phyloP scores from a whole-genome alignment of 2,797 vertebrate genomes.

The Crocidura indochinensis region DNA sequence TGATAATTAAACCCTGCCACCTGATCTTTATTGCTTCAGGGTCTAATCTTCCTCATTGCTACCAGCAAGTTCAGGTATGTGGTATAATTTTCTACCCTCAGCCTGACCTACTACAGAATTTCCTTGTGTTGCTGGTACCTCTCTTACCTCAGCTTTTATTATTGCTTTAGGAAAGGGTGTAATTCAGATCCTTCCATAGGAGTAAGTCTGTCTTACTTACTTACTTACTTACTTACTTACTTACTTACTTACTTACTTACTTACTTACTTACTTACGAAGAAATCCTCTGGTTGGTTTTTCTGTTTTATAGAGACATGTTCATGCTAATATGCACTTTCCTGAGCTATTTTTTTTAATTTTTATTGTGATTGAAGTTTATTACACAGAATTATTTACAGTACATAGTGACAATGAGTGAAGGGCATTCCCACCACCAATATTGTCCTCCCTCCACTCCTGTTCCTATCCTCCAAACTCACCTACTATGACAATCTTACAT shows the following conservation, averaged over 20 bases:
- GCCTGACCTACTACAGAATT: not conserved
- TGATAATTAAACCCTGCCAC: not conserved
- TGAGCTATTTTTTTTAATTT: too few species aligned
- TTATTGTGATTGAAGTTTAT: too few species aligned
- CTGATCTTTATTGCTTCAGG: not conserved
- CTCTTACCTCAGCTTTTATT: not conserved
- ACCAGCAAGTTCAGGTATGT: not conserved
- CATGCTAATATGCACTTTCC: not conserved
- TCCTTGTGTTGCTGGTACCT: not conserved
- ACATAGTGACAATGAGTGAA: too few species aligned
- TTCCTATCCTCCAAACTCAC: not conserved
- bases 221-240: too few species aligned
- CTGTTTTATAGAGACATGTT: not conserved
- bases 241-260: too few species aligned
- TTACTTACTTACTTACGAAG: too few species aligned
- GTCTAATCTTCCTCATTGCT: not conserved
- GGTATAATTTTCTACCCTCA: constrained; percentile 6
- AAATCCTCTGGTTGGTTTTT: not conserved
- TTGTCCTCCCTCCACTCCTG: too few species aligned
- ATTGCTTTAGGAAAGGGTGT: not conserved
- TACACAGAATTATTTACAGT: too few species aligned
- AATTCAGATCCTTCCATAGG: not conserved
- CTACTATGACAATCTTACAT: not conserved
- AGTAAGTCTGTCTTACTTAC: not conserved
- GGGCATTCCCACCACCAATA: too few species aligned